Evolutionary conservation across 2,113 vertebrate genomes (phyloP).

Genomic region (Ailuropoda melanoleuca): DNA sequence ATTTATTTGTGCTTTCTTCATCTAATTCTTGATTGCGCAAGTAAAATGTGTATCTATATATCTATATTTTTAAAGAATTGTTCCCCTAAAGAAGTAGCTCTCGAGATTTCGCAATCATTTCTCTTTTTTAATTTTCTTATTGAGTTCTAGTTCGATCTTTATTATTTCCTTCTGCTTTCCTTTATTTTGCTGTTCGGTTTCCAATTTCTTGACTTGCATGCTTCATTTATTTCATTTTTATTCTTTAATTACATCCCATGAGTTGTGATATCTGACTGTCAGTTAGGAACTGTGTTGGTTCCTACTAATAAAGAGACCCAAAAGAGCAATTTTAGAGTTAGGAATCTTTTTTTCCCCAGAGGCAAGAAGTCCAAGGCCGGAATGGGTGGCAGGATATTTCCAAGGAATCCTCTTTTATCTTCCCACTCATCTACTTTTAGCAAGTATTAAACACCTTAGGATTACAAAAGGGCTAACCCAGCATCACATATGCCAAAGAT

Average conservation of each 20-base stretch:
- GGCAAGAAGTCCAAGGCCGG: not conserved
- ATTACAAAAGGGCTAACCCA: not conserved
- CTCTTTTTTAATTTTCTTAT: not conserved
- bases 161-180: not conserved
- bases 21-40: not conserved
- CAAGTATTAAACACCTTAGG: not conserved
- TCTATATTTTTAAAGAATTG: not conserved
- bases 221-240: not conserved
- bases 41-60: not conserved
- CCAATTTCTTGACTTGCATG: not conserved
- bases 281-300: not conserved
- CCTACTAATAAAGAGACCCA: not conserved
- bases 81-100: constrained; percentile 4
- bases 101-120: not conserved
- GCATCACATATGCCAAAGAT: not conserved
- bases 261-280: not conserved
- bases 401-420: not conserved
- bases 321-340: not conserved
- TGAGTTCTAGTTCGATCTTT: not conserved
- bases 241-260: not conserved
- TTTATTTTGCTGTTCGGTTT: constrained; percentile 3
- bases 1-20: not conserved
- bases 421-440: not conserved
- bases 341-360: not conserved
- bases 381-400: not conserved